These are phyloP conservation scores for Ochlodes sylvanus DNA, from an alignment of 2,888 invertebrate species.

Conservation along the genomic window DNA sequence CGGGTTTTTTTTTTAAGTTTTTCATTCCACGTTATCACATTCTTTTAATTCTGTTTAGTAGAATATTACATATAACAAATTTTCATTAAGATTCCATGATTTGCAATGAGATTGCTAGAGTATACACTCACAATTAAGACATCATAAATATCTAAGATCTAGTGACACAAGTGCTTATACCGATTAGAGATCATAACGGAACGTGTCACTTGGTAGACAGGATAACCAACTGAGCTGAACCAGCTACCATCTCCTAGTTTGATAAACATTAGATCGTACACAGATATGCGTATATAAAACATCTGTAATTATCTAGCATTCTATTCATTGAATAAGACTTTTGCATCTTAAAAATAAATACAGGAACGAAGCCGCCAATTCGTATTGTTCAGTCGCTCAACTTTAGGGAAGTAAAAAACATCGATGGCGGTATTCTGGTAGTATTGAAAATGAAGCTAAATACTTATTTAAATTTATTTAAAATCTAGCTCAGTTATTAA, in stretches of 20 bases:
- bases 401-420: too few relatives aligned
- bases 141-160: neutral
- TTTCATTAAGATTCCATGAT: neutral
- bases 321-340: neutral
- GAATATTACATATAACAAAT: too few relatives aligned
- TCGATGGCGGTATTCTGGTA: too few relatives aligned
- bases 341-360: too few relatives aligned
- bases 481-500: neutral
- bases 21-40: too few relatives aligned
- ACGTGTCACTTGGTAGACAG: neutral
- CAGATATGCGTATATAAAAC: slow-evolving; percentile 3
- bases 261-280: neutral
- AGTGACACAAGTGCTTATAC: neutral
- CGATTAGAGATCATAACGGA: neutral
- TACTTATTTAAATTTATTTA: too few relatives aligned
- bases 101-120: neutral
- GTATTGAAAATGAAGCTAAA: too few relatives aligned
- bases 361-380: too few relatives aligned
- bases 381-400: too few relatives aligned
- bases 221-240: neutral
- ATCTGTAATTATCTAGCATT: neutral
- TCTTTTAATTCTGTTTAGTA: too few relatives aligned
- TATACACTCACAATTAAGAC: neutral
- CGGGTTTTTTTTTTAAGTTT: too few relatives aligned
- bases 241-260: neutral